phyloP scores from a whole-genome alignment of 1,140 invertebrate species.

The Papilio polytes region DNA sequence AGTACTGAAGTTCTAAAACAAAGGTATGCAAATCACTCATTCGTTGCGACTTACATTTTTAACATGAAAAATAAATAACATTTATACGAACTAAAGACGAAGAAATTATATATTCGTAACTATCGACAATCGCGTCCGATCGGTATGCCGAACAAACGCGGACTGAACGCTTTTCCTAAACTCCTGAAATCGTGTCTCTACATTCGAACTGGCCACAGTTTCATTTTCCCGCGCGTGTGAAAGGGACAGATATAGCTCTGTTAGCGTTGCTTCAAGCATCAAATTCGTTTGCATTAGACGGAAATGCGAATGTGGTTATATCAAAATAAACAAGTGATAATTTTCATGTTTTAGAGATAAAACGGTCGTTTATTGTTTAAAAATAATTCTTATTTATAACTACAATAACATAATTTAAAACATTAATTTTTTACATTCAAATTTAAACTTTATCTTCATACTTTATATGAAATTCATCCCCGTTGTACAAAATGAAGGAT shows the following conservation, averaged over 20 bases:
- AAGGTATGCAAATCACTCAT: constrained; percentile 16
- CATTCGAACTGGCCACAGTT: constrained; percentile 60
- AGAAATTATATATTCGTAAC: constrained; percentile 55
- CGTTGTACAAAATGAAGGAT: neutral
- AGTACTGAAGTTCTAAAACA: neutral
- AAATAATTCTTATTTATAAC: too few species aligned
- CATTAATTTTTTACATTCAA: too few species aligned
- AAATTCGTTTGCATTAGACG: constrained; percentile 57
- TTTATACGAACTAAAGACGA: constrained; percentile 52
- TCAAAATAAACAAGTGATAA: constrained; percentile 75
- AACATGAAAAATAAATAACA: constrained; percentile 47
- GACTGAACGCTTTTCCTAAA: constrained; percentile 73
- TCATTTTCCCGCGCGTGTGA: constrained; percentile 52
- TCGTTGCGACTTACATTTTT: constrained; percentile 42
- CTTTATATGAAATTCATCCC: neutral
- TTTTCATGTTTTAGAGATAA: constrained; percentile 1
- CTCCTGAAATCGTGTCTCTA: constrained; percentile 61
- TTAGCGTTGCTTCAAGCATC: constrained; percentile 41
- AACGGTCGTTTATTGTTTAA: neutral
- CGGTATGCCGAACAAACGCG: constrained; percentile 69
- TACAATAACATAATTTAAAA: neutral
- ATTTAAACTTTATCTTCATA: neutral
- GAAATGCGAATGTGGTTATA: constrained; percentile 69
- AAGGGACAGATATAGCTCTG: constrained; percentile 49
- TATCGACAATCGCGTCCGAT: constrained; percentile 55